Percentiles rank a stretch among this genome's conserved stretches.
Evolutionary conservation across 2,797 vertebrate species (phyloP).

Genomic region (Helicolenus hilgendorfi): DNA sequence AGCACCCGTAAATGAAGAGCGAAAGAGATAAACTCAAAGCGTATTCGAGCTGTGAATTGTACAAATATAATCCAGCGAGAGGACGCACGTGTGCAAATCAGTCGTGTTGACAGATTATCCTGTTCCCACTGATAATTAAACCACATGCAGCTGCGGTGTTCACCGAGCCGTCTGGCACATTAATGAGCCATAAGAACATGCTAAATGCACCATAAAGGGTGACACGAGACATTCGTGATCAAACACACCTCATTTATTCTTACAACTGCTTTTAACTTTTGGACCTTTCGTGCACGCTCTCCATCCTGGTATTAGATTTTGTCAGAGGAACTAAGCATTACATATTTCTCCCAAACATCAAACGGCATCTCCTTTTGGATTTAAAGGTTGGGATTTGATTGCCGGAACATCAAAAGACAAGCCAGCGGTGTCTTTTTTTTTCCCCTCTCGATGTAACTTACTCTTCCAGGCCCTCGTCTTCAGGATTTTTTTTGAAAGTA

Average conservation of each 20-base stretch:
- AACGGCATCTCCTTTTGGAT: slow-evolving; percentile 24
- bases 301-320: slow-evolving; percentile 21
- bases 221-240: slow-evolving; percentile 54
- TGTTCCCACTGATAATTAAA: slow-evolving; percentile 64
- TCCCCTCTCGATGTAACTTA: slow-evolving; percentile 24
- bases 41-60: neutral
- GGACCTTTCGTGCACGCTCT: slow-evolving; percentile 3
- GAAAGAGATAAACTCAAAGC: slow-evolving; percentile 19
- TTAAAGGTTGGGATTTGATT: slow-evolving; percentile 50
- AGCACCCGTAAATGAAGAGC: slow-evolving; percentile 22
- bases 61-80: slow-evolving; percentile 34
- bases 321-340: slow-evolving; percentile 2
- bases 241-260: slow-evolving; percentile 49
- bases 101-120: slow-evolving; percentile 68
- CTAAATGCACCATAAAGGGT: slow-evolving; percentile 74
- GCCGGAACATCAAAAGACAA: slow-evolving; percentile 17
- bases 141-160: slow-evolving; percentile 51
- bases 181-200: slow-evolving; percentile 76
- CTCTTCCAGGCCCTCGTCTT: slow-evolving; percentile 27
- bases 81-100: slow-evolving; percentile 55
- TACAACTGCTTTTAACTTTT: slow-evolving; percentile 20
- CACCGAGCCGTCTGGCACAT: slow-evolving; percentile 59
- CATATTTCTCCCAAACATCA: slow-evolving; percentile 21
- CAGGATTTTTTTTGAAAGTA: slow-evolving; percentile 47
- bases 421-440: neutral